Evolutionary conservation across 2,888 invertebrate genomes (phyloP), one percentile per base, ranked within the genome.

Genomic region (Eupeodes latifasciatus): DNA sequence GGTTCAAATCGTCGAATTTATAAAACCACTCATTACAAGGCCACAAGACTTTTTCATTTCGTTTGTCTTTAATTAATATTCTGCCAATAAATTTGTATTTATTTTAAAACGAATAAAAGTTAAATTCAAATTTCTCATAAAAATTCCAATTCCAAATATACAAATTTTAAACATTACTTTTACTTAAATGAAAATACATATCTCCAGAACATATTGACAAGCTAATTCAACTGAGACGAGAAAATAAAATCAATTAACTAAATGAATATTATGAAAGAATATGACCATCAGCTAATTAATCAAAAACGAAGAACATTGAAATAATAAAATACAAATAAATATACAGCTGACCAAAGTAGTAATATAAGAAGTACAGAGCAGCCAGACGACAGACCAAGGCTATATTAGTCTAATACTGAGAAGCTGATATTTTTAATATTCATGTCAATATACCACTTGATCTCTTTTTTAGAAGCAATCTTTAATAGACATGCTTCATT

Each of bases 391-490:
- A 6, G 57, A 59, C 34, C 57, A 59, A 59, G 57, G 57, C 57
- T 34, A 5, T 12, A 10, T 2, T 3, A 11, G 12, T 53, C 27
- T 27, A 9, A 40, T 9, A 5, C 40, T 5, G 5, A 40, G 19
- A 57, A 59, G 14, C 57, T 59, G 14, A 34, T 59, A 34, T 27
- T 27, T 40, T 40, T 5, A 27, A 55, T 55, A 55, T 59, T 34
- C 57, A 34, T 34, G 12, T 34, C 27, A 27, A 57, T 19, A 34
- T 34, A 12, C 59, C 34, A 59, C 9, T 59, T 59, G 34, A 36
- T 59, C 59, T 59, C 47, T 66, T 19, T 14, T 51, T 69, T 69
- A 4, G 19, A 57, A 27, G 59, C n/a, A 47, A 49, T 34, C 47
- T 11, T 49, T n/a, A 49, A 5, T 44, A 7, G 7, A 55, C 40